A percentile compares a stretch with the other conserved stretches of the same genome.
phyloP scores from a whole-genome alignment of 2,797 vertebrate genomes.

The Mycteria americana region DNA sequence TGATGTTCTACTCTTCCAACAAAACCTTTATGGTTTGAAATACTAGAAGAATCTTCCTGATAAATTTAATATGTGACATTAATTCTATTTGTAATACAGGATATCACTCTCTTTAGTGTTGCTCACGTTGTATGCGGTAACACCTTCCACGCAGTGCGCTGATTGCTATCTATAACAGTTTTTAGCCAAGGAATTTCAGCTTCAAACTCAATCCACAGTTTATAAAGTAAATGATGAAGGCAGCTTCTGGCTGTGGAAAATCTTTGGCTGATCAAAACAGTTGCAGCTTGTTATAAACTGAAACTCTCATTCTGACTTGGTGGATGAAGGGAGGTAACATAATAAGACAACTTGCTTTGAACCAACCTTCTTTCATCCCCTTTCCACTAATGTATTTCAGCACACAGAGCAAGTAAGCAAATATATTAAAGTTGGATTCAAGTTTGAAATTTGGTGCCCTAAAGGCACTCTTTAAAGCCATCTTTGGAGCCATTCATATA shows the following conservation, averaged over 20 bases:
- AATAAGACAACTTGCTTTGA: background rate
- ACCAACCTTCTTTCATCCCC: background rate
- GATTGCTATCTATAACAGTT: background rate
- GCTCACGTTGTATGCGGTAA: background rate
- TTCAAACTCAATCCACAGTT: background rate
- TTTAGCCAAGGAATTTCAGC: background rate
- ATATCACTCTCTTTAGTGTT: background rate
- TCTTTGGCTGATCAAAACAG: background rate
- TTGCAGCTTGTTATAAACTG: background rate
- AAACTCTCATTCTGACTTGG: background rate
- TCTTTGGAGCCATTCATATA: background rate
- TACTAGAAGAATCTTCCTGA: background rate
- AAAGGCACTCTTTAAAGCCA: background rate
- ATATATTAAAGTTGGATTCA: background rate
- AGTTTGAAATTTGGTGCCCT: background rate
- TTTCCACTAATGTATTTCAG: background rate
- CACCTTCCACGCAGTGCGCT: background rate
- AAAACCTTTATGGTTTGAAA: background rate
- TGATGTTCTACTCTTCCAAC: background rate
- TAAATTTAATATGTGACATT: background rate
- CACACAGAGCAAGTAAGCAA: background rate
- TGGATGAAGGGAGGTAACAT: background rate
- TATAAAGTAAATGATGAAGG: background rate
- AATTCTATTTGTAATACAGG: background rate
- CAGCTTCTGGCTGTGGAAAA: background rate